Percentiles rank a stretch among this genome's conserved stretches.
Conservation (phyloP, 1,140 invertebrate genomes). For the Ruditapes philippinarum region DNA sequence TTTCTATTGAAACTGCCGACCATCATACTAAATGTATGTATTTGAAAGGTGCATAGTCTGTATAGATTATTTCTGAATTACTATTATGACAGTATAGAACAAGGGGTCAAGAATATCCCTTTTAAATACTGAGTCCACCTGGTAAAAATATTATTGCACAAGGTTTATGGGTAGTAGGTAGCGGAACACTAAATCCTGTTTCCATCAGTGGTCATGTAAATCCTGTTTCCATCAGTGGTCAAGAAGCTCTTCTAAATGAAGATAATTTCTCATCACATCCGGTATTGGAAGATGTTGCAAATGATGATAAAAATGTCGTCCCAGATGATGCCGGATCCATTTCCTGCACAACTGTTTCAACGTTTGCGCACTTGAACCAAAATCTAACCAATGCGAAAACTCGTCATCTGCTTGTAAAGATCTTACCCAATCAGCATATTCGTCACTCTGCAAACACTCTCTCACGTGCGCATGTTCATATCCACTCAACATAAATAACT, state of each 20-base stretch:
- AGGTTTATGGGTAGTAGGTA: too few species aligned
- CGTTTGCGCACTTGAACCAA: conserved; percentile 70
- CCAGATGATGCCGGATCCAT: conserved; percentile 78
- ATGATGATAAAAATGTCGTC: conserved; percentile 72
- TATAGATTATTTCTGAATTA: too few species aligned
- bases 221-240: conserved; percentile 69
- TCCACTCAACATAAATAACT: conserved; percentile 78
- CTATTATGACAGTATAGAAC: too few species aligned
- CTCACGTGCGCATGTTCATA: conserved; percentile 75
- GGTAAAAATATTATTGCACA: too few species aligned
- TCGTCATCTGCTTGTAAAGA: conserved; percentile 21
- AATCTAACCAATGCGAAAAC: conserved; percentile 71
- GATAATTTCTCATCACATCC: conserved; percentile 70
- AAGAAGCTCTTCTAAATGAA: conserved; percentile 76
- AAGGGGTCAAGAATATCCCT: too few species aligned
- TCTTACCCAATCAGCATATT: conserved; percentile 58
- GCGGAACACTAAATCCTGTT: too few species aligned
- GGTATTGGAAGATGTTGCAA: conserved; percentile 73
- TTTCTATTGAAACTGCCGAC: too few species aligned
- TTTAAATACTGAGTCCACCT: too few species aligned
- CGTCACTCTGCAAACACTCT: conserved; percentile 52
- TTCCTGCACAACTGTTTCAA: conserved; percentile 73
- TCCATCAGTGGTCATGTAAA: conserved; percentile 70
- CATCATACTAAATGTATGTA: too few species aligned
- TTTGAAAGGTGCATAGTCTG: too few species aligned